These are phyloP conservation scores for Habrosyne pyritoides DNA, from an alignment of 2,888 invertebrate species.

Conservation along the genomic window DNA sequence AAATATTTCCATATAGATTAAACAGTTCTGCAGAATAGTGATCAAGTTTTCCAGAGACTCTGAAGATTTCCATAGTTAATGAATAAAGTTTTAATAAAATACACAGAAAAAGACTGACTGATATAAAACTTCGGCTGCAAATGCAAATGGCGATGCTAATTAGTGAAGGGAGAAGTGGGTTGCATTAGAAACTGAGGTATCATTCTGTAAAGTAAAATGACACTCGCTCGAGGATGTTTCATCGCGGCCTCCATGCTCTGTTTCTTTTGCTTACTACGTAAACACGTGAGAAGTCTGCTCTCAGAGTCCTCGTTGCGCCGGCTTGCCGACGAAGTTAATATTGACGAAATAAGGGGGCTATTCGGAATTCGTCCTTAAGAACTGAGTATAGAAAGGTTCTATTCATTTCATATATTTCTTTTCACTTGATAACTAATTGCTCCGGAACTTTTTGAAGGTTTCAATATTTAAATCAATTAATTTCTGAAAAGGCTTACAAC, in stretches of 20 bases:
- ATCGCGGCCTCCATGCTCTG: no score
- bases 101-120: constrained; percentile 19
- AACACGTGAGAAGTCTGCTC: no score
- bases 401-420: not conserved
- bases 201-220: no score
- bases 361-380: not conserved
- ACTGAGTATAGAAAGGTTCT: not conserved
- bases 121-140: constrained; percentile 23
- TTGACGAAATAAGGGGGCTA: no score
- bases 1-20: not conserved
- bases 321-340: no score
- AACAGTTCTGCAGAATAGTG: not conserved
- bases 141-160: constrained; percentile 32
- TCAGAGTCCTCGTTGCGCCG: no score
- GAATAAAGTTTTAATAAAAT: constrained; percentile 28
- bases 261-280: no score
- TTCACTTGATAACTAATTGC: not conserved
- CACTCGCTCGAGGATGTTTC: no score
- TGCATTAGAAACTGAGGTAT: not conserved
- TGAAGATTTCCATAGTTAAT: constrained; percentile 26
- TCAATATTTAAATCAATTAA: no score
- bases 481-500: no score
- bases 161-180: not conserved
- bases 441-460: not conserved
- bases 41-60: constrained; percentile 16